Base-by-base conservation (phyloP, 2,888 invertebrate genomes). In the Branchipolynoe longqiensis region DNA sequence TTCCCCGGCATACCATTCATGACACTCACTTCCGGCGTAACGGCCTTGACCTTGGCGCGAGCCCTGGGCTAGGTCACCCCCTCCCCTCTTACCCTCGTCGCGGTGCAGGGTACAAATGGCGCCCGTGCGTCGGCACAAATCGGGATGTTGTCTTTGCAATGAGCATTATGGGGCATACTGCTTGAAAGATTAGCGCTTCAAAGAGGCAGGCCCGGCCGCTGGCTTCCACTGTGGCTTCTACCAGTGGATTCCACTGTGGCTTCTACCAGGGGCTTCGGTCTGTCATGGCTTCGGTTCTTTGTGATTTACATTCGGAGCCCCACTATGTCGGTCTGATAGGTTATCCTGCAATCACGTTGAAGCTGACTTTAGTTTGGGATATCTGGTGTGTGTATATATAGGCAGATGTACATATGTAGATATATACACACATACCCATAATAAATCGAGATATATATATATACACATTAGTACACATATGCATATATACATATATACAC, bases 161-260 rank as follows among this genome's bases (percentile, higher is more conserved):
- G 69, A 69, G 36, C 69, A 69, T 69, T 69, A 69, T 69, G 69
- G 69, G 69, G 33, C 69, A 69, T 69, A 69, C 69, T 69, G 69
- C 36, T 69, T 69, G 69, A 69, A 69, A 69, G 69, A 69, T 69
- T 69, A 69, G 69, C 69, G 69, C 69, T 69, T 69, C 69, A 69
- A 69, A 69, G 69, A 25, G 69, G 1, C 69, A 4, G 38, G 69
- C 69, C 38, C 22, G 36, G 18, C 18, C 69, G 4, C 14, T 33
- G 69, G 36, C 38, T 69, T 4, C 69, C 69, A 38, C 14, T 33
- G 69, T 38, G 69, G 69, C 69, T 69, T 69, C 36, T 33, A 22
- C 1, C n/a, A 36, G 12, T 22, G 69, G 22, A 36, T 69, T 6
- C 8, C 69, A 36, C 33, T 33, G 38, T 0, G 22, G 69, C 69